Conservation (phyloP, 2,113 vertebrate species). For the Butorides virescens region DNA sequence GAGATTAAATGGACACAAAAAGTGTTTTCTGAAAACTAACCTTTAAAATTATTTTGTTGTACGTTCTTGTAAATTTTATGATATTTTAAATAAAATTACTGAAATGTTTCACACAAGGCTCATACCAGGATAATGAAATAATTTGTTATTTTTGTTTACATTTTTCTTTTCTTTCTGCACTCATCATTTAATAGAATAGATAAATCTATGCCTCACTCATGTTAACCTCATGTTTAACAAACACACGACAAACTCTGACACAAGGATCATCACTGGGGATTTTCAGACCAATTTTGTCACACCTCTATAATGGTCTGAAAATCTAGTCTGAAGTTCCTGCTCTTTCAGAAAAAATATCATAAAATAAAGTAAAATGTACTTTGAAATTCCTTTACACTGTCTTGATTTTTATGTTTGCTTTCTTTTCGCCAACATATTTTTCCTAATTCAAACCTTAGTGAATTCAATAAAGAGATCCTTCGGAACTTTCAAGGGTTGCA, state of each 20-base stretch:
- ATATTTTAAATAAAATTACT: not conserved
- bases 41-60: not conserved
- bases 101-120: not conserved
- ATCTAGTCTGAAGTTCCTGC: not conserved
- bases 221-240: not conserved
- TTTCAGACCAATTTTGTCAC: not conserved
- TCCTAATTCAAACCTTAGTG: not conserved
- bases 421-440: not conserved
- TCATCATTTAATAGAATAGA: not conserved
- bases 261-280: not conserved
- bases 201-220: not conserved
- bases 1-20: not conserved
- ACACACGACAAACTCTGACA: not conserved
- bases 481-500: not conserved
- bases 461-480: not conserved
- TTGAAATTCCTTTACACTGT: not conserved
- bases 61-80: not conserved
- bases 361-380: not conserved
- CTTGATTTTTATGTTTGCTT: not conserved
- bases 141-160: not conserved
- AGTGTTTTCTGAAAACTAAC: not conserved
- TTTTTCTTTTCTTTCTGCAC: not conserved
- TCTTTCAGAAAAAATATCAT: not conserved
- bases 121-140: not conserved
- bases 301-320: not conserved